A percentile compares a stretch with the other conserved stretches of the same genome.
Conservation (phyloP, 2,797 vertebrate genomes). For the Aldrovandia affinis region DNA sequence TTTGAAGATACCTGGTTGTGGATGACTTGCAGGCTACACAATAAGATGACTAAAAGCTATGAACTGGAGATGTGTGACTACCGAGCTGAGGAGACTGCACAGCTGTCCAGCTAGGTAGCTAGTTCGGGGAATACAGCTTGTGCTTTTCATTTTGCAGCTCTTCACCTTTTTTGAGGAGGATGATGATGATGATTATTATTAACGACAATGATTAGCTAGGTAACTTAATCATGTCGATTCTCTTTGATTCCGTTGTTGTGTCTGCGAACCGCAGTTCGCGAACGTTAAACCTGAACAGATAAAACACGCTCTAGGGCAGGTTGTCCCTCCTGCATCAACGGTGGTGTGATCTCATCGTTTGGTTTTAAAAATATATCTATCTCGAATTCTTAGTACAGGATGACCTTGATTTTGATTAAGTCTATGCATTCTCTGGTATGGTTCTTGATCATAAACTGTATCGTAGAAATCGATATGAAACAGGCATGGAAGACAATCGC, state of each 20-base stretch:
- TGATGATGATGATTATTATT: background rate
- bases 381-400: background rate
- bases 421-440: background rate
- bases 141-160: background rate
- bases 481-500: background rate
- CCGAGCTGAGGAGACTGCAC: background rate
- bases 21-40: background rate
- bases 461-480: background rate
- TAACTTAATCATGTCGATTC: background rate
- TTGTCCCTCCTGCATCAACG: background rate
- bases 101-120: background rate
- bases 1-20: background rate
- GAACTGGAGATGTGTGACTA: background rate
- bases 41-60: too few relatives aligned
- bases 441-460: background rate
- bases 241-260: background rate
- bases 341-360: background rate
- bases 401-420: slow-evolving; percentile 3
- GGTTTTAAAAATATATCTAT: background rate
- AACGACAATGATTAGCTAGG: background rate
- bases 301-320: background rate
- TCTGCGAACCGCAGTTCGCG: background rate
- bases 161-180: background rate
- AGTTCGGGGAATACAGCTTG: background rate
- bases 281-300: background rate